Base-by-base conservation (phyloP, 2,797 vertebrate genomes). In the Euthynnus affinis region DNA sequence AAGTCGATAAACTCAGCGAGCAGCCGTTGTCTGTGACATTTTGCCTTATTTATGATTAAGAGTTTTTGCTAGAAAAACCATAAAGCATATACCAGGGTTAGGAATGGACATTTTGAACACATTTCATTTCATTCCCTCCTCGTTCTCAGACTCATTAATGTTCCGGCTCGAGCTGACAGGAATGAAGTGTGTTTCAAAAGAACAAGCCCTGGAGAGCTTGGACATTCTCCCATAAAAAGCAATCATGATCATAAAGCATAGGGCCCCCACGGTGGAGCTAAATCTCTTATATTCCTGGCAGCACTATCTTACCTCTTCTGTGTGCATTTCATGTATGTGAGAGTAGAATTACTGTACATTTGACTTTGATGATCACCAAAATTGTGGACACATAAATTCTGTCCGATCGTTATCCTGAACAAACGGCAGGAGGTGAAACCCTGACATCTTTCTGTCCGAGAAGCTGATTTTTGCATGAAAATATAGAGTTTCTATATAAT, bases 151-250 rank as follows among this genome's bases (percentile, higher is more conserved):
- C 59, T 81, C 75, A 84, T 90, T 87, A 80, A 82, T 56, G 70
- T 40, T 82, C 44, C 60, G 22, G 51, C 44, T 52, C 1, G 29
- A 66, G 71, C 73, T 68, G 77, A 83, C 57, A 62, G 80, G 53
- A 86, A 65, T 56, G 44, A 83, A 83, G 78, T 56, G 68, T 25
- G 55, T 77, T 84, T 84, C 53, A 34, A 66, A 80, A 74, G 71
- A 85, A 72, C 71, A 66, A 70, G 76, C 68, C 72, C 78, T 6
- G 53, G 63, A 89, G 87, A 87, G 77, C 76, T 74, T 67, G 78
- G 76, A 82, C 71, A 27, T 73, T 75, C 74, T 87, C 73, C 61
- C 71, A 67, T 86, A 81, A 89, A 85, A 34, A 25, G 23, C 25
- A 5, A 86, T 74, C 27, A 2, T 32, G 71, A 67, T 67, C 80